Evolutionary conservation across 2,113 vertebrate species (phyloP).

Genomic region (Eulemur macaco): DNA sequence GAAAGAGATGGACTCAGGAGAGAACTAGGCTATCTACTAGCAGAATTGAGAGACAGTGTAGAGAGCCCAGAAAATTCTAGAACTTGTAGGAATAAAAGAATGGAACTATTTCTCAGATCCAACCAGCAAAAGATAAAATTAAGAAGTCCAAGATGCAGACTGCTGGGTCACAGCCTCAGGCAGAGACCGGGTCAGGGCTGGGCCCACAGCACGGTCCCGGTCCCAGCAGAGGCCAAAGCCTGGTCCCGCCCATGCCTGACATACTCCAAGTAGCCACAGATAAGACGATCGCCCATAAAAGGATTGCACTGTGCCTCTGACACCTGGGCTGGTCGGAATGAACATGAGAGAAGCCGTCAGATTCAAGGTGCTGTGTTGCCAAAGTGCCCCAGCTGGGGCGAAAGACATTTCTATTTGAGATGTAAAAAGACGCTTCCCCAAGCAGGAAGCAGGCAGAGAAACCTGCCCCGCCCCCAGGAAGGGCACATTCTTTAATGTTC

Average conservation of each 20-base stretch:
- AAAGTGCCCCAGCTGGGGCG: neutral
- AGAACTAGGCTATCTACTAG: neutral
- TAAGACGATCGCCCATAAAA: no score
- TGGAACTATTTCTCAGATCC: neutral
- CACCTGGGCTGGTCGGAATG: neutral
- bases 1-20: neutral
- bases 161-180: neutral
- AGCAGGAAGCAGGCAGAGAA: neutral
- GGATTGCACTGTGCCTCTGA: accelerated
- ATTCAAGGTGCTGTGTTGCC: neutral
- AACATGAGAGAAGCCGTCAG: neutral
- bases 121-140: neutral
- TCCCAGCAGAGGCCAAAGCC: neutral
- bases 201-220: neutral
- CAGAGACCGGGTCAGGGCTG: neutral
- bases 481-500: neutral
- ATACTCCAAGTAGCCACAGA: neutral
- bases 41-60: no score
- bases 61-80: neutral
- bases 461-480: neutral
- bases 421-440: neutral
- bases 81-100: neutral
- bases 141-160: no score
- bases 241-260: neutral
- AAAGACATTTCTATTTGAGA: neutral